Evolutionary conservation across 2,888 invertebrate genomes (phyloP).

Genomic region (Caenorhabditis sinica): DNA sequence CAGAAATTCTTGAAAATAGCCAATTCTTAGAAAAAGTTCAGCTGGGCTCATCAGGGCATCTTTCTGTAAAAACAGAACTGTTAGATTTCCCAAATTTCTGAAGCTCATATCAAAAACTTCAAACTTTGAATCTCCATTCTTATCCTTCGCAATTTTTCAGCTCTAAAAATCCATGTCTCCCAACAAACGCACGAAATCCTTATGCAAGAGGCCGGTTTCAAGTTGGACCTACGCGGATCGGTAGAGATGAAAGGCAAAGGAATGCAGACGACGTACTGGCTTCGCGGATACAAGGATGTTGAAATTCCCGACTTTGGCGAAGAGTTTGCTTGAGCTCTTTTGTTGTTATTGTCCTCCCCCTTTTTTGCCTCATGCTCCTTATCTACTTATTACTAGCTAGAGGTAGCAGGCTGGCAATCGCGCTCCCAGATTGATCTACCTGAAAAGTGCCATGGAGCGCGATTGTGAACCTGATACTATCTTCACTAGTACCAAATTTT

Average conservation of each 20-base stretch:
- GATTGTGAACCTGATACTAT: too few relatives aligned
- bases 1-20: too few relatives aligned
- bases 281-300: conserved; percentile 81
- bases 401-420: neutral
- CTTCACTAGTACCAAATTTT: neutral
- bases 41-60: too few relatives aligned
- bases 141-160: conserved; percentile 72
- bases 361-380: neutral
- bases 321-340: conserved; percentile 69
- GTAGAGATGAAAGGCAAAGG: conserved; percentile 84
- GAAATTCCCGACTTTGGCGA: conserved; percentile 82
- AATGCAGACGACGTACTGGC: conserved; percentile 83
- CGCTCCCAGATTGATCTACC: too few relatives aligned
- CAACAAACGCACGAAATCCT: conserved; percentile 81
- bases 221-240: conserved; percentile 82
- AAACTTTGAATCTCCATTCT: neutral
- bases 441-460: too few relatives aligned
- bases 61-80: too few relatives aligned
- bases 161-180: conserved; percentile 83
- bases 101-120: too few relatives aligned
- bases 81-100: too few relatives aligned
- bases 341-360: neutral
- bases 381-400: conserved; percentile 9
- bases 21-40: too few relatives aligned
- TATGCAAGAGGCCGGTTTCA: conserved; percentile 80